Percentiles rank a stretch among this genome's conserved stretches.
These are phyloP conservation scores for Trichechus manatus DNA, from an alignment of 2,113 vertebrate genomes.

Conservation along the genomic window DNA sequence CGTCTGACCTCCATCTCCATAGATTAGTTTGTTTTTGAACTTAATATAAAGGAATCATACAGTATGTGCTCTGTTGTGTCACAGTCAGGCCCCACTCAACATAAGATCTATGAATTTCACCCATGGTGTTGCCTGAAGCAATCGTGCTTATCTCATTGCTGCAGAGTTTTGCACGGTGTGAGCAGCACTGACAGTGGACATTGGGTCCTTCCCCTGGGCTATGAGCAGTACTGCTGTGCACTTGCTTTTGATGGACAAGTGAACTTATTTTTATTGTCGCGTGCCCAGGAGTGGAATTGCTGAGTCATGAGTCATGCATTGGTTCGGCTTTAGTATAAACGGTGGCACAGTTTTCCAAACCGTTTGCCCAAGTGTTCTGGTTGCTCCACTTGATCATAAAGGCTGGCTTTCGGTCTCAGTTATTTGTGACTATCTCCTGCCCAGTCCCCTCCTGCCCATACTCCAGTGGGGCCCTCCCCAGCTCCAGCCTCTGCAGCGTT, in stretches of 20 bases:
- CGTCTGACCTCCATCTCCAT: background rate
- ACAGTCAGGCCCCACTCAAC: background rate
- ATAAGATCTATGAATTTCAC: background rate
- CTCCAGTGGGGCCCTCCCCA: background rate
- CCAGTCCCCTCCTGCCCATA: background rate
- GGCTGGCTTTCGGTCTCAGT: background rate
- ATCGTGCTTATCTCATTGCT: background rate
- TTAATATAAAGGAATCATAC: background rate
- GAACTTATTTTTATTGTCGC: background rate
- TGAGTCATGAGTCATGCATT: accelerated
- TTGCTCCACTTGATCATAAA: accelerated
- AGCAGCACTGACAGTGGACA: background rate
- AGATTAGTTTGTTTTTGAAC: background rate
- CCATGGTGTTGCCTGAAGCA: background rate
- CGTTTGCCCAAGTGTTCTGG: background rate
- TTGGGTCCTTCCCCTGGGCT: background rate
- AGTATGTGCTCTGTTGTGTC: background rate
- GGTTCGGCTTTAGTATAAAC: background rate
- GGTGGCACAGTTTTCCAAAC: background rate
- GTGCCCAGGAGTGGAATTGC: background rate
- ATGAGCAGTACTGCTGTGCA: background rate
- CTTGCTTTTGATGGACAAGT: background rate
- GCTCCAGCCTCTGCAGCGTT: background rate
- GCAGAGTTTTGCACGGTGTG: background rate
- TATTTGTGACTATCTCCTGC: background rate